These are phyloP conservation scores for Pediacus dermestoides DNA, from an alignment of 2,888 invertebrate genomes.

Conservation along the genomic window DNA sequence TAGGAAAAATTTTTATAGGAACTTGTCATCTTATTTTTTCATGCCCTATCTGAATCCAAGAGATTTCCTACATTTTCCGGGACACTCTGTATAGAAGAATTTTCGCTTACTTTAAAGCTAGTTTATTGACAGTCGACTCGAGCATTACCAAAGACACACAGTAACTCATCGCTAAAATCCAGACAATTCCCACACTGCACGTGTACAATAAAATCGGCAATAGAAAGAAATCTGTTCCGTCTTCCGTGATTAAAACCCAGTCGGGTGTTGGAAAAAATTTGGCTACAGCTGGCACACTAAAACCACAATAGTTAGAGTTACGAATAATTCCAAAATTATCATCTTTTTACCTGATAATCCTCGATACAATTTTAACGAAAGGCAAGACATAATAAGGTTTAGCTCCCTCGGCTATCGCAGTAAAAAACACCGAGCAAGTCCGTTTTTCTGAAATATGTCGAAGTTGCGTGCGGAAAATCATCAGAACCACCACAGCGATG, in stretches of 20 bases:
- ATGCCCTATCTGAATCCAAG: no score
- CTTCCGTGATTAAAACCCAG: slow-evolving; percentile 36
- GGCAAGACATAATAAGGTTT: slow-evolving; percentile 58
- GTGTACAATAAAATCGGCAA: slow-evolving; percentile 62
- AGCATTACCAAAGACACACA: slow-evolving; percentile 61
- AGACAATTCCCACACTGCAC: slow-evolving; percentile 59
- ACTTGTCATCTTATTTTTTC: no score
- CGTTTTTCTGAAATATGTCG: slow-evolving; percentile 38
- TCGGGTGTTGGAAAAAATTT: slow-evolving; percentile 37
- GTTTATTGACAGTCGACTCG: slow-evolving; percentile 66
- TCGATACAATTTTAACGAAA: slow-evolving; percentile 51
- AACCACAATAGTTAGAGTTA: slow-evolving; percentile 10
- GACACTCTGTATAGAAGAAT: no score
- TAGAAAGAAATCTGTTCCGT: slow-evolving; percentile 49
- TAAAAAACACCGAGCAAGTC: slow-evolving; percentile 55
- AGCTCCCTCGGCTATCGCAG: slow-evolving; percentile 58
- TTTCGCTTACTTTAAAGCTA: slow-evolving; percentile 65
- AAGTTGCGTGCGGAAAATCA: slow-evolving; percentile 58
- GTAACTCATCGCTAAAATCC: slow-evolving; percentile 54
- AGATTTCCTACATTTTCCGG: no score
- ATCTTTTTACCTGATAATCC: slow-evolving; percentile 51
- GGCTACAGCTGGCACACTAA: slow-evolving; percentile 18
- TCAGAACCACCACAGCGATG: slow-evolving; percentile 60
- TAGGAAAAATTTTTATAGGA: no score
- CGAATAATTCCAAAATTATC: slow-evolving; percentile 2